Evolutionary conservation across 2,797 vertebrate genomes (phyloP), one percentile per base, ranked within the genome.

Genomic region (Enteromius afrohamiltoni): DNA sequence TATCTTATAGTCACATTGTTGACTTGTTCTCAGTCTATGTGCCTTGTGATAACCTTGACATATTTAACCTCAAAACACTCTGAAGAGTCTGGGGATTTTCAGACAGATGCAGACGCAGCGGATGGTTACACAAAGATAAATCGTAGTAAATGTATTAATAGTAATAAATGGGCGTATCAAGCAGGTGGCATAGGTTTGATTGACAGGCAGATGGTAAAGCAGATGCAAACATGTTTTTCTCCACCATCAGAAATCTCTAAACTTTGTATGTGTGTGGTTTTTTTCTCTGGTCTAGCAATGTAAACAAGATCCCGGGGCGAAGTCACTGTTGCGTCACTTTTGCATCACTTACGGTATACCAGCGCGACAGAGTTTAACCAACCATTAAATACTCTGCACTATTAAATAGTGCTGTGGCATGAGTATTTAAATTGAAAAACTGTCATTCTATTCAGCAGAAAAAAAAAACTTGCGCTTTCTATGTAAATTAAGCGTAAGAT

Each of bases 1-100:
- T 89, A 89, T 90, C 88, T 83, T 83, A 89, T 90, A 82, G 62
- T 85, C 65, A 67, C 77, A 84, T 37, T 83, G 84, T 85, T 88
- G 79, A 77, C 76, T 85, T 82, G 58, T 69, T 71, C 67, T 85
- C 73, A 34, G 81, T 82, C 55, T 85, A 65, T 83, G 80, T 75
- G 85, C 84, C 79, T 85, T 85, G 77, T 82, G 71, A 77, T 86
- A 85, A 87, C 82, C 84, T 83, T 88, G 86, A 67, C 67, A 83
- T 82, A 76, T 81, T 83, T 84, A 87, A 77, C 84, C 73, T 53
- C 21, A 68, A 67, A 65, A 70, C 31, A 29, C 64, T 6, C 29
- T 1, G 31, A 31, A 16, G 76, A 64, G 60, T 68, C 78, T 60
- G 49, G 77, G 83, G 62, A 60, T 67, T 65, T 53, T 67, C 34